phyloP scores from a whole-genome alignment of 2,113 vertebrate genomes.

The Gadus chalcogrammus region DNA sequence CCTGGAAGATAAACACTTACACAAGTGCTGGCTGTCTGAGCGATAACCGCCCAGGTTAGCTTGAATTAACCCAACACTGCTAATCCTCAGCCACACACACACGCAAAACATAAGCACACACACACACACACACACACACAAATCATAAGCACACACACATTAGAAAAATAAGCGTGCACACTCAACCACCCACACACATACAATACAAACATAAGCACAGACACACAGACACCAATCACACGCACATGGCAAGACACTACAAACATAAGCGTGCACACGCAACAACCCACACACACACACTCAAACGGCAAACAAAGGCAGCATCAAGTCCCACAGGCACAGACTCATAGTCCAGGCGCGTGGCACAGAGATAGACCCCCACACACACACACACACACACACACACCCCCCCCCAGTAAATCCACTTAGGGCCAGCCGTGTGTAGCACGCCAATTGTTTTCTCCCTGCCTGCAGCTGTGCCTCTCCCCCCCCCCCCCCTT shows the following conservation, averaged over 20 bases:
- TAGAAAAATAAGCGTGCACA: too few relatives aligned
- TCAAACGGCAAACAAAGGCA: conserved; percentile 43
- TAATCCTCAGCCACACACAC: neutral
- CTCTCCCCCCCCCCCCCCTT: conserved; percentile 21
- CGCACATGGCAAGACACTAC: too few relatives aligned
- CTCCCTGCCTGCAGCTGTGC: conserved; percentile 53
- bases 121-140: too few relatives aligned
- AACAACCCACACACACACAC: too few relatives aligned
- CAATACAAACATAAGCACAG: too few relatives aligned
- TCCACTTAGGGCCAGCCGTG: conserved; percentile 55
- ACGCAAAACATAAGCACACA: neutral
- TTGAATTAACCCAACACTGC: neutral
- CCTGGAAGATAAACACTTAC: too few relatives aligned
- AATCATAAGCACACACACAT: too few relatives aligned
- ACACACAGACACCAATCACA: too few relatives aligned
- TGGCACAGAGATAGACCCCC: conserved; percentile 20
- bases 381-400: conserved; percentile 5
- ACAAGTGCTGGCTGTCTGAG: too few relatives aligned
- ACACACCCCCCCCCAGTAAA: conserved; percentile 47
- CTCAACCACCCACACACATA: too few relatives aligned
- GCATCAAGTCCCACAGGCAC: conserved; percentile 39
- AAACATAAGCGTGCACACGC: too few relatives aligned
- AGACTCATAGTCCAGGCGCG: conserved; percentile 43
- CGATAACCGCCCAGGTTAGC: too few relatives aligned
- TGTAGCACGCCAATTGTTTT: conserved; percentile 54